Evolutionary conservation across 2,888 invertebrate species (phyloP).

Genomic region (Diarsia dahlii): DNA sequence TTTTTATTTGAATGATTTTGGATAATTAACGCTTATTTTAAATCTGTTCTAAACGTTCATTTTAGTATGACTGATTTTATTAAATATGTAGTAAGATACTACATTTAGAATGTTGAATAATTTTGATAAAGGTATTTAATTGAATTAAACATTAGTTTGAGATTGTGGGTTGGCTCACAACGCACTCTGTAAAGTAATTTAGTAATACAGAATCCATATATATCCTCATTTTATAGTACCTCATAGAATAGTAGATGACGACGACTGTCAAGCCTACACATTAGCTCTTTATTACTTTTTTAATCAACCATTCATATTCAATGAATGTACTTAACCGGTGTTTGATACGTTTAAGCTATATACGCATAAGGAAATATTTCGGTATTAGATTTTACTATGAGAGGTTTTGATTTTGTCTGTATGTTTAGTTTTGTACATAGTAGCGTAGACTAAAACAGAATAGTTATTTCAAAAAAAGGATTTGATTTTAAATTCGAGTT

Average conservation of each 20-base stretch:
- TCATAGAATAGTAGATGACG: constrained; percentile 36
- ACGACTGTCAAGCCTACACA: constrained; percentile 51
- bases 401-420: constrained; percentile 1
- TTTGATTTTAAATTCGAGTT: background rate
- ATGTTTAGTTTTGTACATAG: background rate
- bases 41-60: no score
- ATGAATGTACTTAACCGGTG: constrained; percentile 57
- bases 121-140: no score
- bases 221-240: constrained; percentile 19
- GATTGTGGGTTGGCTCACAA: background rate
- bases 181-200: background rate
- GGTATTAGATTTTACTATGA: constrained; percentile 12
- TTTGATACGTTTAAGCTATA: constrained; percentile 44
- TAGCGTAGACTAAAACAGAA: background rate
- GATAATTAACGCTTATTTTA: no score
- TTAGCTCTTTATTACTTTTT: constrained; percentile 67
- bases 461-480: background rate
- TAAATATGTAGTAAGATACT: no score
- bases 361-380: constrained; percentile 47
- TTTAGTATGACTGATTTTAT: no score
- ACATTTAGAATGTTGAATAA: no score
- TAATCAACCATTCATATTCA: constrained; percentile 72
- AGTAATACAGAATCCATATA: background rate
- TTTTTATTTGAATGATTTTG: no score
- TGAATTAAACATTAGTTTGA: no score